phyloP scores from a whole-genome alignment of 2,113 vertebrate species.

The Bungarus multicinctus region DNA sequence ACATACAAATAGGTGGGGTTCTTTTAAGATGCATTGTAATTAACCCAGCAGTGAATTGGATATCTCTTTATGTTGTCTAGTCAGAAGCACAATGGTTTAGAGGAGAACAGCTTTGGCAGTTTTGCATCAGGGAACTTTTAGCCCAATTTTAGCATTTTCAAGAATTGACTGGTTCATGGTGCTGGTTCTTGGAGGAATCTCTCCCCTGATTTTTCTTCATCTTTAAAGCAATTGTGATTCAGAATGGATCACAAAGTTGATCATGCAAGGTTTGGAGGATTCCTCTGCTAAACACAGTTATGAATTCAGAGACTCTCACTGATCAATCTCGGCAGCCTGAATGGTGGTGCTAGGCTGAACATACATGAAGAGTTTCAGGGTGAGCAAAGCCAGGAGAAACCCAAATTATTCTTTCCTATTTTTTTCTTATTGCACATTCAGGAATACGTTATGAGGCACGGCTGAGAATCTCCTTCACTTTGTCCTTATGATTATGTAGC shows the following conservation, averaged over 20 bases:
- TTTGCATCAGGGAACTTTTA: background rate
- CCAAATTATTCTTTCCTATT: background rate
- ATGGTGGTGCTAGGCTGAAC: background rate
- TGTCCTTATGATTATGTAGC: background rate
- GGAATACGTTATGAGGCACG: fast-evolving
- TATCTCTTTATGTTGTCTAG: background rate
- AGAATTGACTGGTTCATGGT: background rate
- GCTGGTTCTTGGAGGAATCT: background rate
- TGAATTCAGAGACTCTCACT: background rate
- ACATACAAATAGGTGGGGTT: background rate
- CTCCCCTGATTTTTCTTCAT: background rate
- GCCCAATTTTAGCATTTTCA: background rate
- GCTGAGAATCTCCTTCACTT: background rate
- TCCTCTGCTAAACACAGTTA: background rate
- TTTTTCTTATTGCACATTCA: background rate
- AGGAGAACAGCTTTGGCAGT: background rate
- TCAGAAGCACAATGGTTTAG: background rate
- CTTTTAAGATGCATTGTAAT: background rate
- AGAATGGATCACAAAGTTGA: background rate
- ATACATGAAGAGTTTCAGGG: background rate
- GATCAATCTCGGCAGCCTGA: background rate
- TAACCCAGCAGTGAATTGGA: background rate
- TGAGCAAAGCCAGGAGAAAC: background rate
- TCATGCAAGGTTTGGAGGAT: background rate
- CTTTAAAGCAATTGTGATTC: background rate